phyloP scores from a whole-genome alignment of 2,888 invertebrate species.

The Leptinotarsa juncta region DNA sequence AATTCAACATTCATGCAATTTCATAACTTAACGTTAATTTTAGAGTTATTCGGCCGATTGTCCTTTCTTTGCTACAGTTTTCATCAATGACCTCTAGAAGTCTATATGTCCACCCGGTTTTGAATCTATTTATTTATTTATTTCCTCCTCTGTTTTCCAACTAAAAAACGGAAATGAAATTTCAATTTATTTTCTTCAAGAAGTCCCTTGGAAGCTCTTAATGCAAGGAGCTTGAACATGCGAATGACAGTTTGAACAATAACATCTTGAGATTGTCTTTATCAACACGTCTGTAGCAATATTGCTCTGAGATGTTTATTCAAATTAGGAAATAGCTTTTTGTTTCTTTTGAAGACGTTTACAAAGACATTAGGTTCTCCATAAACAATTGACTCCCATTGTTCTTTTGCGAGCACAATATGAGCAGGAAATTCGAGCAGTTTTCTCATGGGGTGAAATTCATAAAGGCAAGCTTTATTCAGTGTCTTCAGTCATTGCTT shows the following conservation, averaged over 20 bases:
- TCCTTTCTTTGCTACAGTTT: too few relatives aligned
- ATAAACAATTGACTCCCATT: slow-evolving; percentile 39
- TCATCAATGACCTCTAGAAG: background rate
- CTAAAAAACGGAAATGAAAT: slow-evolving; percentile 61
- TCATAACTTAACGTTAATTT: too few relatives aligned
- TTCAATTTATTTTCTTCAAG: slow-evolving; percentile 63
- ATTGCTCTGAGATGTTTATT: slow-evolving; percentile 63
- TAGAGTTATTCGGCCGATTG: too few relatives aligned
- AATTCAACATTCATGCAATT: too few relatives aligned
- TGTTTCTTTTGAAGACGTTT: slow-evolving; percentile 48
- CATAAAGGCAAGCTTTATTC: background rate
- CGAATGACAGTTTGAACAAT: slow-evolving; percentile 61
- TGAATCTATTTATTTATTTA: slow-evolving; percentile 30
- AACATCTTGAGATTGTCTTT: slow-evolving; percentile 60
- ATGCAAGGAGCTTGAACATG: slow-evolving; percentile 50
- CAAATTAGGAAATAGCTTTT: slow-evolving; percentile 59
- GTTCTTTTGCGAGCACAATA: slow-evolving; percentile 33
- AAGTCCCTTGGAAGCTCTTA: slow-evolving; percentile 58
- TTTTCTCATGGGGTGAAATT: background rate
- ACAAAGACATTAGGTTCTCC: slow-evolving; percentile 39
- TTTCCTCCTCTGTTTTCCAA: slow-evolving; percentile 57
- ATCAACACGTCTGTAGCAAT: slow-evolving; percentile 61
- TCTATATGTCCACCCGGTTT: background rate
- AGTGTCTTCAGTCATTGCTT: background rate
- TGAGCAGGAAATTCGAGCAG: slow-evolving; percentile 8